Conservation (phyloP, 2,797 vertebrate genomes). For the Tarsius wallacei region DNA sequence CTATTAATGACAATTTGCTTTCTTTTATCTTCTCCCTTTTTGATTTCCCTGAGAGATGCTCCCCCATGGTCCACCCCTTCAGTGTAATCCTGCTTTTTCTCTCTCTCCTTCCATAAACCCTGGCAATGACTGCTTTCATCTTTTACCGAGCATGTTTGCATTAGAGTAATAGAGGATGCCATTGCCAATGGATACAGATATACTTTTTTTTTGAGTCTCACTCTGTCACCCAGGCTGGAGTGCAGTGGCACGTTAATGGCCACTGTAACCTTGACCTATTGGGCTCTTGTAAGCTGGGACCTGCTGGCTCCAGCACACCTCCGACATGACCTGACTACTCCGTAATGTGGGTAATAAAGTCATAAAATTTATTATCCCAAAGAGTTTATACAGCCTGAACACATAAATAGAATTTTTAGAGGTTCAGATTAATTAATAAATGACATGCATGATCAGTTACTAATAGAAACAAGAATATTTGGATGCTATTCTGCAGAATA, state of each 20-base stretch:
- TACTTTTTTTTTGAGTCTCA: not conserved
- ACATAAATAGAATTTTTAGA: conserved; percentile 42
- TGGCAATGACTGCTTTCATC: not conserved
- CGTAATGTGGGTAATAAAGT: conserved; percentile 37
- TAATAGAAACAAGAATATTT: conserved; percentile 62
- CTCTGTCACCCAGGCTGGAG: not conserved
- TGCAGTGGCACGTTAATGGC: not conserved
- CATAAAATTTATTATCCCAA: conserved; percentile 44
- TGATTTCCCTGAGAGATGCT: not conserved
- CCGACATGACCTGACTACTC: not conserved
- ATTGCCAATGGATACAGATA: not conserved
- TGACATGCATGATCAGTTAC: conserved; percentile 22
- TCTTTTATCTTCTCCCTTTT: not conserved
- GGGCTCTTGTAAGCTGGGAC: not conserved
- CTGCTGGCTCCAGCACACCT: not conserved
- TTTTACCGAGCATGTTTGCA: not conserved
- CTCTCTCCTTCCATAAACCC: not conserved
- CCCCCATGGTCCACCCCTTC: too few species aligned
- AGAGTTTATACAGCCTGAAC: conserved; percentile 54
- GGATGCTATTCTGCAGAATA: not conserved
- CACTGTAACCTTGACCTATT: not conserved
- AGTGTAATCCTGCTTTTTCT: not conserved
- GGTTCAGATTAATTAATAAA: conserved; percentile 65
- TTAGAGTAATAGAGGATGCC: not conserved
- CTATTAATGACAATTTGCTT: not conserved